Evolutionary conservation across 2,113 vertebrate species (phyloP).

Genomic region (Crypturellus undulatus): DNA sequence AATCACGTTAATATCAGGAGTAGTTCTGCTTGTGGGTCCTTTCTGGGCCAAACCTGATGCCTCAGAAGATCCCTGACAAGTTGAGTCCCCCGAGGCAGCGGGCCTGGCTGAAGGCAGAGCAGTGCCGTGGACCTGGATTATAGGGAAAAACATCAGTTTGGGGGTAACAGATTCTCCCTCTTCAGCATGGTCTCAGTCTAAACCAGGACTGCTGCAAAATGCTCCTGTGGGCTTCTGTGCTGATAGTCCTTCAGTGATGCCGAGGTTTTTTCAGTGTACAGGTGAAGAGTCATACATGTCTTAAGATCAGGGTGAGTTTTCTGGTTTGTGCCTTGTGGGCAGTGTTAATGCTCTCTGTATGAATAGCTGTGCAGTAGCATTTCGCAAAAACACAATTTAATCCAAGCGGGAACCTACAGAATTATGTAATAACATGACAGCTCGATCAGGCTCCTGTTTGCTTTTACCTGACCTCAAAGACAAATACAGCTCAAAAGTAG

Average conservation of each 20-base stretch:
- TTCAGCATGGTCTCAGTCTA: background rate
- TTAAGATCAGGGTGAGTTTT: background rate
- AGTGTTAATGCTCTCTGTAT: background rate
- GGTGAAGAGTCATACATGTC: background rate
- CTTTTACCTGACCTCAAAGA: background rate
- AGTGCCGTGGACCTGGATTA: background rate
- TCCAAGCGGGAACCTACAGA: background rate
- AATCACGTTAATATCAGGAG: background rate
- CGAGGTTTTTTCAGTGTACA: background rate
- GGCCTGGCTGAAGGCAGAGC: background rate
- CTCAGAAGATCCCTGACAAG: background rate
- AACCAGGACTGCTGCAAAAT: background rate
- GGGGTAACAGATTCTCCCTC: background rate
- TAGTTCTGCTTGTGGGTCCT: background rate
- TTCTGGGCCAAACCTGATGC: background rate
- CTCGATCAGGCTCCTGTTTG: background rate
- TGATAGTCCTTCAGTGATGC: background rate
- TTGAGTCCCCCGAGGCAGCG: background rate
- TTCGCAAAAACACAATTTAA: background rate
- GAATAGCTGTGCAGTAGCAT: background rate
- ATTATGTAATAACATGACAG: background rate
- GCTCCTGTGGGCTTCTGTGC: background rate
- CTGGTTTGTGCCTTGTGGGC: background rate
- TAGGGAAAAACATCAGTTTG: too few species aligned
- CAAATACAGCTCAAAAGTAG: background rate